Evolutionary conservation across 2,797 vertebrate species (phyloP).

Genomic region (Sebastes steindachneri): DNA sequence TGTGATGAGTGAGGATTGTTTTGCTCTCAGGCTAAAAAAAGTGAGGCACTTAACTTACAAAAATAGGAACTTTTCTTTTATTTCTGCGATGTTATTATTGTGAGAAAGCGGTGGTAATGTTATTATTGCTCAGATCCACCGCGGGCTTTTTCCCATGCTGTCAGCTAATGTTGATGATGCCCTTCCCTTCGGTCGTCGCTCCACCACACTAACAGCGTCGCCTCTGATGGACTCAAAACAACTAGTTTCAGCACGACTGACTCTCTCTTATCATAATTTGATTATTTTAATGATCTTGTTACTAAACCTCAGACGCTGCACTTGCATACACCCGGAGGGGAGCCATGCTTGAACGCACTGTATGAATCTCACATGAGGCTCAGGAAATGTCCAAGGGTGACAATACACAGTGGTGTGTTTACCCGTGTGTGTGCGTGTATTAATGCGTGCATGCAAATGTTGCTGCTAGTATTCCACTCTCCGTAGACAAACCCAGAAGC

Average conservation of each 20-base stretch:
- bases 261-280: constrained; percentile 85
- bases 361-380: constrained; percentile 79
- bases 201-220: constrained; percentile 61
- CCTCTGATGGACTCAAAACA: constrained; percentile 81
- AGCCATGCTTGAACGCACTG: constrained; percentile 74
- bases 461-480: constrained; percentile 53
- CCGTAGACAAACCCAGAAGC: constrained; percentile 53
- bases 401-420: constrained; percentile 62
- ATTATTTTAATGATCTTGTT: constrained; percentile 89
- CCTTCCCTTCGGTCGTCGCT: constrained; percentile 49
- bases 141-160: constrained; percentile 71
- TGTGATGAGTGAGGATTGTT: constrained; percentile 48
- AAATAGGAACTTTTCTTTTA: constrained; percentile 60
- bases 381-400: constrained; percentile 72
- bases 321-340: constrained; percentile 69
- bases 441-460: constrained; percentile 50
- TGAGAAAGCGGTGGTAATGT: constrained; percentile 69
- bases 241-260: constrained; percentile 80
- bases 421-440: constrained; percentile 40
- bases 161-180: constrained; percentile 78
- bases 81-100: constrained; percentile 67
- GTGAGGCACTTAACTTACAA: constrained; percentile 59
- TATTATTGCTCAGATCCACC: constrained; percentile 72
- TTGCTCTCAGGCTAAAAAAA: constrained; percentile 64
- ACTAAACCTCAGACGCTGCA: constrained; percentile 74